Conservation (phyloP, 2,888 invertebrate genomes). For the Cheilosia pagana region DNA sequence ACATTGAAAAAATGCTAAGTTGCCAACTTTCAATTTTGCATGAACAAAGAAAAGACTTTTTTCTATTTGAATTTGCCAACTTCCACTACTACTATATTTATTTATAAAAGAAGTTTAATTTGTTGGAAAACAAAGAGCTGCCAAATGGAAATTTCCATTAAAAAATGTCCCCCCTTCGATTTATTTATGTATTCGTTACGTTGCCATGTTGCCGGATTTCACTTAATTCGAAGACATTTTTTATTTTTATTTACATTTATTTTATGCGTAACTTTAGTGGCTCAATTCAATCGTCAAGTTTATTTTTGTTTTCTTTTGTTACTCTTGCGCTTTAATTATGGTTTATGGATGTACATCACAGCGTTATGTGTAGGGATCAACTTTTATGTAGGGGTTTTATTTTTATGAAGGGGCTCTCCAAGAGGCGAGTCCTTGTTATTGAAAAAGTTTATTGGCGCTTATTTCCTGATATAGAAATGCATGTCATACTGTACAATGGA, state of each 20-base stretch:
- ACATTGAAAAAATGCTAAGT: not conserved
- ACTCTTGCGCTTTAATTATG: no score
- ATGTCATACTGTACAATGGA: not conserved
- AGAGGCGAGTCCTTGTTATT: constrained; percentile 7
- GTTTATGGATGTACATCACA: no score
- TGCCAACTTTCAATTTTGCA: not conserved
- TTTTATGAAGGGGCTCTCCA: not conserved
- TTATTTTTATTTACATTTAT: not conserved
- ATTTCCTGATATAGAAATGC: not conserved
- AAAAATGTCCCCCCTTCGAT: not conserved
- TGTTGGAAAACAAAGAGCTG: no score
- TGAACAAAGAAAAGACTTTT: not conserved
- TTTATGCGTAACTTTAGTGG: constrained; percentile 8
- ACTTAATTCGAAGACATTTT: not conserved
- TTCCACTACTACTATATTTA: no score
- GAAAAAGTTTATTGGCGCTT: not conserved
- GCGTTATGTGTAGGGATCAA: no score
- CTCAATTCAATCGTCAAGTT: no score
- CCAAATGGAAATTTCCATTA: constrained; percentile 15
- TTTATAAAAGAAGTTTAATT: not conserved
- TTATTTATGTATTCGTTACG: no score
- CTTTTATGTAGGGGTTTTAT: not conserved
- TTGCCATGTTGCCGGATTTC: constrained; percentile 26
- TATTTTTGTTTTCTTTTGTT: no score
- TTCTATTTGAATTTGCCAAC: no score